These are phyloP conservation scores for Pampusana beccarii DNA, from an alignment of 2,113 vertebrate genomes.

Conservation along the genomic window DNA sequence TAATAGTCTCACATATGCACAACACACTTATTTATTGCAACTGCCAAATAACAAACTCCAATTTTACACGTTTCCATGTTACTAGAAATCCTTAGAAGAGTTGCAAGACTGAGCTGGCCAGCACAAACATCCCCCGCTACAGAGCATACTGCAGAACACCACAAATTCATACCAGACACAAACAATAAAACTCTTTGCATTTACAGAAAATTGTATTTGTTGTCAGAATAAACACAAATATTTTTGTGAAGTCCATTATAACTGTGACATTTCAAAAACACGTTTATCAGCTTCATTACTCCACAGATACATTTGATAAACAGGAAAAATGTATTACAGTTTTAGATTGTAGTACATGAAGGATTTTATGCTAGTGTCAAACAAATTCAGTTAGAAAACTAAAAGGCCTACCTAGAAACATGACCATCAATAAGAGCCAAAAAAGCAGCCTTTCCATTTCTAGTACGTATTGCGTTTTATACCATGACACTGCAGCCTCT, in stretches of 20 bases:
- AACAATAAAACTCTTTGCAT: not conserved
- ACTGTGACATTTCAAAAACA: not conserved
- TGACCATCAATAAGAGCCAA: not conserved
- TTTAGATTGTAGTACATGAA: not conserved
- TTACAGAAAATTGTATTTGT: not conserved
- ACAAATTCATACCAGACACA: not conserved
- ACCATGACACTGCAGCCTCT: slow-evolving; percentile 71
- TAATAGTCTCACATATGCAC: not conserved
- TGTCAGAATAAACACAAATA: not conserved
- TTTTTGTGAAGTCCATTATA: not conserved
- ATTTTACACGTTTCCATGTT: not conserved
- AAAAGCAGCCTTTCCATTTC: slow-evolving; percentile 48
- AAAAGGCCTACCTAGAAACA: slow-evolving; percentile 23
- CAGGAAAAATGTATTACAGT: not conserved
- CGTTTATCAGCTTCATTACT: not conserved
- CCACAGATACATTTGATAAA: not conserved
- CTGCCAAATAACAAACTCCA: not conserved
- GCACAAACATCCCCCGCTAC: not conserved
- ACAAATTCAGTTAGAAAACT: not conserved
- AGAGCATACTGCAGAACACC: not conserved
- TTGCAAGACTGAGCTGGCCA: not conserved
- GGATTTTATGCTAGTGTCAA: not conserved
- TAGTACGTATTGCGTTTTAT: slow-evolving; percentile 29
- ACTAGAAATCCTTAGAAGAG: not conserved
- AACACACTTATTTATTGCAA: not conserved